Conservation (phyloP, 2,888 invertebrate genomes). For the Muschampia plurimacula region DNA sequence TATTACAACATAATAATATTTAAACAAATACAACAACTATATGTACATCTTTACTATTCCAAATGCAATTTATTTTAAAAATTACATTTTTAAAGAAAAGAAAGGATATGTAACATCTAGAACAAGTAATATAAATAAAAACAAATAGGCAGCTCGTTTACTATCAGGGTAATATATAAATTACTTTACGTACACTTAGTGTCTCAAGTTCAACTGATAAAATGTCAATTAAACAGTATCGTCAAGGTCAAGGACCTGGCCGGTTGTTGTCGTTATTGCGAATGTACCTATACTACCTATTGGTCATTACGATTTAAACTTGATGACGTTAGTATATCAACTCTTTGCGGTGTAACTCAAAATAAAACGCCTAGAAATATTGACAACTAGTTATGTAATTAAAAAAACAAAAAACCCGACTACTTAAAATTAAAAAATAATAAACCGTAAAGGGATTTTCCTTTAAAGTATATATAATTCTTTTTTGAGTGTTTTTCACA, state of each 20-base stretch:
- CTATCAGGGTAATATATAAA: slow-evolving; percentile 24
- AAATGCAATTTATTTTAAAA: too few relatives aligned
- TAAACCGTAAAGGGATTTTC: too few relatives aligned
- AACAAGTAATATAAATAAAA: neutral
- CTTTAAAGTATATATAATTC: too few relatives aligned
- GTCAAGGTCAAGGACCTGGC: slow-evolving; percentile 50
- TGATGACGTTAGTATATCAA: slow-evolving; percentile 6
- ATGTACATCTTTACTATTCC: too few relatives aligned
- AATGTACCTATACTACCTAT: slow-evolving; percentile 44
- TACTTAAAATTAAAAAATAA: too few relatives aligned
- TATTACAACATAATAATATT: too few relatives aligned
- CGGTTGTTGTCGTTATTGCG: slow-evolving; percentile 39
- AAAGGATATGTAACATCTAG: neutral
- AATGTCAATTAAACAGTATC: slow-evolving; percentile 47
- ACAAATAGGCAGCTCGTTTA: slow-evolving; percentile 19
- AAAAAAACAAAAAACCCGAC: too few relatives aligned
- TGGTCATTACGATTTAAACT: slow-evolving; percentile 52
- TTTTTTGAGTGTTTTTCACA: too few relatives aligned
- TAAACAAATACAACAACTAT: too few relatives aligned
- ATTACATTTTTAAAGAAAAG: neutral
- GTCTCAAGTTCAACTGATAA: slow-evolving; percentile 48
- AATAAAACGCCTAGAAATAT: neutral
- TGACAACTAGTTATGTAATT: neutral
- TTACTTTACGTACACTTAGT: slow-evolving; percentile 41
- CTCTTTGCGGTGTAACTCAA: neutral